Base-by-base conservation (phyloP, 1,140 invertebrate species). In the Aphelinus atriplicis region DNA sequence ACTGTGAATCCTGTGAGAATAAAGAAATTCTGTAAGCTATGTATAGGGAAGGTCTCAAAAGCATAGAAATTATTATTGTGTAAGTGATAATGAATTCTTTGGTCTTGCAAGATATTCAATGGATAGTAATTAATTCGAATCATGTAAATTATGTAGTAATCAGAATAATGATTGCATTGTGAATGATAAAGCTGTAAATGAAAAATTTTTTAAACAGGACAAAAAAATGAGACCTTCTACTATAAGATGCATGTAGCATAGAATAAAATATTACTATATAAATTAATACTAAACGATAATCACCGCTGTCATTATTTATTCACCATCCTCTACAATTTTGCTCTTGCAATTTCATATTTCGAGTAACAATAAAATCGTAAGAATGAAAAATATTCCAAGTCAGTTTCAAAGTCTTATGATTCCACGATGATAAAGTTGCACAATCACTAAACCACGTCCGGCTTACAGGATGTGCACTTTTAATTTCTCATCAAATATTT, bases 211-310 rank as follows among this genome's bases (percentile, higher is more conserved):
- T 64, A 64, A 65, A 62, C 48, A 55, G 56, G 7, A 67, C 45
- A n/a, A 3, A 42, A 10, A 43, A 60, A 68, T 74, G 73, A 64
- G 65, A 75, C 73, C 73, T 69, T 75, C 66, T 57, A 50, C 58
- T 76, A 73, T 61, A 64, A 73, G 53, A 9, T 65, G 65, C 60
- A 77, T 53, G 61, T 68, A 64, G 61, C 68, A 73, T 77, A 77
- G 66, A 42, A 65, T 65, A 77, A 69, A 76, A 43, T 60, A 67
- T 69, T 5, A 70, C 60, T 69, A 77, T 77, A 76, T 76, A 66
- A 71, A 70, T 66, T 76, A 76, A 42, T 71, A 71, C 69, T 66
- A 76, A 76, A 71, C 9, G 57, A 71, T 7, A 66, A 68, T 1
- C 3, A 9, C n/a, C 9, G 47, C 47, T 50, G 60, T 63, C 64